Conservation (phyloP, 2,113 vertebrate species). For the Hiodon tergisus region DNA sequence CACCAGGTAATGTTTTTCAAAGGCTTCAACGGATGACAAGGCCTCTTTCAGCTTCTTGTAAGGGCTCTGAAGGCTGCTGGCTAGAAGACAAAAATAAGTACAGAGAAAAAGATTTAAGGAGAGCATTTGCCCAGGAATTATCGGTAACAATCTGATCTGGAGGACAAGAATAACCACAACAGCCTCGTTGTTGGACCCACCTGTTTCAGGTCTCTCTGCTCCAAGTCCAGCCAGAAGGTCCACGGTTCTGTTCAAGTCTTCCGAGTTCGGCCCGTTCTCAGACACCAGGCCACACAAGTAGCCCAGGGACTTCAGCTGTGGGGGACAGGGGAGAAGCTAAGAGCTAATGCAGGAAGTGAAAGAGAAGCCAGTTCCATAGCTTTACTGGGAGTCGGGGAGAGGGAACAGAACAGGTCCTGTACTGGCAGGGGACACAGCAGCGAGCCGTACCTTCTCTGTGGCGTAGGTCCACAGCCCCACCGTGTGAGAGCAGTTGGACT, state of each 20-base stretch:
- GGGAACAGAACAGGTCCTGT: too few relatives aligned
- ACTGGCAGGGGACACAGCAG: neutral
- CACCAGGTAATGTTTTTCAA: conserved; percentile 96
- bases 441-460: conserved; percentile 80
- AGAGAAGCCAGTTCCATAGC: neutral
- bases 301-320: conserved; percentile 83
- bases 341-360: neutral
- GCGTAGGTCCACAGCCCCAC: conserved; percentile 95
- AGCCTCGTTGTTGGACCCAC: conserved; percentile 43
- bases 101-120: neutral
- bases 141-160: too few relatives aligned
- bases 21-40: conserved; percentile 90
- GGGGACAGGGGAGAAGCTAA: neutral
- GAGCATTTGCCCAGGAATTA: neutral
- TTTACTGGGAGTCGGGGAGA: too few relatives aligned
- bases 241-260: conserved; percentile 90
- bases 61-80: conserved; percentile 86
- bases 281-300: conserved; percentile 88
- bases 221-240: conserved; percentile 90
- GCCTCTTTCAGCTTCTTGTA: conserved; percentile 97
- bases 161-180: too few relatives aligned
- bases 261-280: conserved; percentile 81
- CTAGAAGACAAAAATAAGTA: conserved; percentile 56
- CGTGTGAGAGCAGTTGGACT: conserved; percentile 84
- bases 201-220: conserved; percentile 86